A percentile compares a stretch with the other conserved stretches of the same genome.
Evolutionary conservation across 2,113 vertebrate genomes (phyloP).

Genomic region (Brachyistius frenatus): DNA sequence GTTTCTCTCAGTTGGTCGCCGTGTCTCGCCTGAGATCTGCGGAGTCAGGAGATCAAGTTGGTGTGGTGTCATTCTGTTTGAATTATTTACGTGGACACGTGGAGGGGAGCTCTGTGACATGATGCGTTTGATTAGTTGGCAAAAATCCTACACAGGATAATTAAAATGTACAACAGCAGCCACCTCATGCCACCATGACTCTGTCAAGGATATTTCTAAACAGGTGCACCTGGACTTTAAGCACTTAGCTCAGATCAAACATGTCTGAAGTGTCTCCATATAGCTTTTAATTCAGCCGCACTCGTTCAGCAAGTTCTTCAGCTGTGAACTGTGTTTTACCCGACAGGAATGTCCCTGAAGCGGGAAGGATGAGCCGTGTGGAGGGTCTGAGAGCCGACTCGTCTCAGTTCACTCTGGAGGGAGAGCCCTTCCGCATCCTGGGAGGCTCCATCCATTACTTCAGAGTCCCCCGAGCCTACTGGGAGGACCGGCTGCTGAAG

Average conservation of each 20-base stretch:
- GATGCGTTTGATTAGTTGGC: too few relatives aligned
- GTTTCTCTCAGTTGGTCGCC: too few relatives aligned
- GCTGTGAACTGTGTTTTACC: neutral
- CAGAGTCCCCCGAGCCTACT: constrained; percentile 89
- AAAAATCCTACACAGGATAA: too few relatives aligned
- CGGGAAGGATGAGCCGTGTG: constrained; percentile 69
- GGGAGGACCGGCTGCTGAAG: constrained; percentile 89
- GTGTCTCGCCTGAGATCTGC: too few relatives aligned
- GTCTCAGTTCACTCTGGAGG: constrained; percentile 87
- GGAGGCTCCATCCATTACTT: constrained; percentile 94
- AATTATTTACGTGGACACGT: too few relatives aligned
- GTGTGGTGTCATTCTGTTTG: too few relatives aligned
- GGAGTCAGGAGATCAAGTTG: too few relatives aligned
- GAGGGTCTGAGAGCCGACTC: constrained; percentile 84
- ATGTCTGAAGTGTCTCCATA: too few relatives aligned
- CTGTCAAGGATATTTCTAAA: neutral
- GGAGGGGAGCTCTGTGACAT: too few relatives aligned
- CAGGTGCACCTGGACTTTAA: neutral
- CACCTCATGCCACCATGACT: neutral
- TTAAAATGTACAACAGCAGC: too few relatives aligned
- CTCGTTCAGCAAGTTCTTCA: neutral
- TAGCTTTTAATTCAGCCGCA: neutral
- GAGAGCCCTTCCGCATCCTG: constrained; percentile 85
- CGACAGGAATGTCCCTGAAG: constrained; percentile 14
- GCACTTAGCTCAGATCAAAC: neutral